phyloP scores from a whole-genome alignment of 2,888 invertebrate species.

The Synergus itoensis region DNA sequence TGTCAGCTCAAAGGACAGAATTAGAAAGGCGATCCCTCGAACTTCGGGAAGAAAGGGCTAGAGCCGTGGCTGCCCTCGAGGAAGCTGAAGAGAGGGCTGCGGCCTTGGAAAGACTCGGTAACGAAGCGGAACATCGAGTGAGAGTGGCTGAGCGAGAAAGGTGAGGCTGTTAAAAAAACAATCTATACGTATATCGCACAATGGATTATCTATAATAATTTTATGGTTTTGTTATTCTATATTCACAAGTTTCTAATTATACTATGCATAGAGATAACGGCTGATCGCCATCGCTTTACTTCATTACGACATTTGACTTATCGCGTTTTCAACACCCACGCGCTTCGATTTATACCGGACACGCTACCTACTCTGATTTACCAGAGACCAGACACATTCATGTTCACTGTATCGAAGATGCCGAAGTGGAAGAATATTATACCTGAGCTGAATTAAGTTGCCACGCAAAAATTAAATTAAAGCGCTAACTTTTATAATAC shows the following conservation, averaged over 20 bases:
- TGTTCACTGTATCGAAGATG: background rate
- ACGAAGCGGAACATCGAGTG: constrained; percentile 78
- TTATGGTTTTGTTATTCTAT: background rate
- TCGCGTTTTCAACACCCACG: constrained; percentile 5
- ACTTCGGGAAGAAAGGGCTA: constrained; percentile 89
- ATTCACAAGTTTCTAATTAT: background rate
- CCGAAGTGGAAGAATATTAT: background rate
- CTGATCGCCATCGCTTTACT: background rate
- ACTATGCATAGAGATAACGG: background rate
- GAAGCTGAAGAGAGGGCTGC: constrained; percentile 94
- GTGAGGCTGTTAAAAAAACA: constrained; percentile 75
- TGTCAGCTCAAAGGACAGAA: constrained; percentile 90
- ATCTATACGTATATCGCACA: background rate
- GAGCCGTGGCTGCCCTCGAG: constrained; percentile 88
- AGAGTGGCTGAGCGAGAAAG: constrained; percentile 76
- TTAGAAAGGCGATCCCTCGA: constrained; percentile 89
- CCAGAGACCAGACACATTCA: constrained; percentile 2
- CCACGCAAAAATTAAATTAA: background rate
- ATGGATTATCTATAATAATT: background rate
- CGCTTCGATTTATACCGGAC: constrained; percentile 11
- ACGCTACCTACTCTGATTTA: constrained; percentile 27
- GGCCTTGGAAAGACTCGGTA: constrained; percentile 87
- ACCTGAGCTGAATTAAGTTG: background rate
- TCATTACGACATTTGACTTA: constrained; percentile 27
- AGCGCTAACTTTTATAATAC: background rate